Conservation (phyloP, 2,797 vertebrate genomes). For the Potorous gilbertii region DNA sequence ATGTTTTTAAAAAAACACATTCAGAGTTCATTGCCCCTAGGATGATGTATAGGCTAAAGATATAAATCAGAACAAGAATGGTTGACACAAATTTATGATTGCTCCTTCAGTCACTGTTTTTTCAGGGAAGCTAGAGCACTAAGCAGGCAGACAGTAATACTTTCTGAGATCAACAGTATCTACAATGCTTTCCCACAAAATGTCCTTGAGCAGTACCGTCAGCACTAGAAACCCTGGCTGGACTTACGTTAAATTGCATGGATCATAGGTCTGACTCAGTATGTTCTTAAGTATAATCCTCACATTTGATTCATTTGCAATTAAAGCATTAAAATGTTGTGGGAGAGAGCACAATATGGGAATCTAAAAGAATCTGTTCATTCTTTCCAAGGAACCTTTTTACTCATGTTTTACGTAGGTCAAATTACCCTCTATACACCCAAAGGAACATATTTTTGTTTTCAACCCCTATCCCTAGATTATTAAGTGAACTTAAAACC, state of each 20-base stretch:
- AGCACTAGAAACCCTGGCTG: not conserved
- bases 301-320: slow-evolving; percentile 2
- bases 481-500: not conserved
- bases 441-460: not conserved
- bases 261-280: not conserved
- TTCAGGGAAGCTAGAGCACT: no score
- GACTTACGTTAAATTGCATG: not conserved
- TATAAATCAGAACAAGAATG: not conserved
- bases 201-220: not conserved
- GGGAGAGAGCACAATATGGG: rapidly evolving
- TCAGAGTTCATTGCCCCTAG: slow-evolving; percentile 1
- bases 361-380: not conserved
- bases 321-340: not conserved
- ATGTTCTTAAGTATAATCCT: not conserved
- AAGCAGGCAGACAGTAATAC: no score
- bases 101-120: not conserved
- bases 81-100: not conserved
- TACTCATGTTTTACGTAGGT: not conserved
- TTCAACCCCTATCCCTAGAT: not conserved
- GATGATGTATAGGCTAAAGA: not conserved
- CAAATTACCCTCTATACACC: not conserved
- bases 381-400: not conserved
- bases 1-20: slow-evolving; percentile 11
- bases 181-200: not conserved
- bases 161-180: not conserved